Base-by-base conservation (phyloP, 2,113 vertebrate species). In the Cebidichthys violaceus region DNA sequence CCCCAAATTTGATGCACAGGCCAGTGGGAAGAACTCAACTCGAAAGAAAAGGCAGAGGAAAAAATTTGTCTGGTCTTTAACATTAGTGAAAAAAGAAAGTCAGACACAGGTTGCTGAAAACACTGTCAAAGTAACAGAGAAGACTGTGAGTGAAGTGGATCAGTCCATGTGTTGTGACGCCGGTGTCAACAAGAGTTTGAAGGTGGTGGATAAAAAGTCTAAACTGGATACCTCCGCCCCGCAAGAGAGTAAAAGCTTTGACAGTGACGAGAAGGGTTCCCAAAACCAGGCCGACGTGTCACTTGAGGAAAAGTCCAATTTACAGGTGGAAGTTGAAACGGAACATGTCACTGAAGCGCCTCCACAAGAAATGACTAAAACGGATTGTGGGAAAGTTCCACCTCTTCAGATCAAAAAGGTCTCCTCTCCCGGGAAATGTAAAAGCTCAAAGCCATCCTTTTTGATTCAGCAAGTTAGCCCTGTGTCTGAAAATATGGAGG, bases 381-480 rank as follows among this genome's bases (percentile, higher is more conserved):
- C 11, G 0, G 94, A 94, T 35, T 73, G 67, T 9, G 71, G 73
- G 18, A 90, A 93, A 92, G 79, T 95, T 89, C 94, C 93, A 37
- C 93, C 94, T n/a, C 91, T 95, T 80, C 94, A 96, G 80, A 95
- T 95, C 39, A 95, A 96, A 86, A 92, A 95, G 72, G 92, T 95
- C 14, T 94, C 94, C 24, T 96, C 95, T 72, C 95, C 95, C 15
- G 91, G 93, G 33, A 95, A 94, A 87, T 89, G 81, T 57, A 94
- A 91, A 86, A 94, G 90, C 77, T 91, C 92, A 70, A 95, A 94
- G 77, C 94, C 94, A 11, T 95, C 95, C 22, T 93, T 95, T 88
- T 90, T 94, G 75, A 93, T 95, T 84, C 93, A 94, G 50, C 85
- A 94, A 70, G 87, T 94, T 20, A 87, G 89, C 75, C 89, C 89